A percentile compares a stretch with the other conserved stretches of the same genome.
These are phyloP conservation scores for Galaxea fascicularis DNA, from an alignment of 92 coral and sea anemone species.

Conservation along the genomic window DNA sequence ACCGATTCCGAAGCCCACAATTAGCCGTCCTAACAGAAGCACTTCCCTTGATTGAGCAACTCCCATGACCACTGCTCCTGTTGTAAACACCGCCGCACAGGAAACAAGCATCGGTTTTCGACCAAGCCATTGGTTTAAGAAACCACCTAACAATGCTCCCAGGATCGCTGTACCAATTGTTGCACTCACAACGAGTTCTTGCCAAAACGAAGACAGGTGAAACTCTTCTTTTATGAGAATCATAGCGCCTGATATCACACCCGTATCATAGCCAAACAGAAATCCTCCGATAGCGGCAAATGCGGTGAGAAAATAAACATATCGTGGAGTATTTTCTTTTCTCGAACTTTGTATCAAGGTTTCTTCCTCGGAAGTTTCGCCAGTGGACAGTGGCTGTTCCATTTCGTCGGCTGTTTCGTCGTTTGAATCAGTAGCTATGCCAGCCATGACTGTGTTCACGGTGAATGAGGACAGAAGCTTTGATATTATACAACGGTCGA, in stretches of 20 bases:
- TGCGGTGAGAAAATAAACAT: constrained; percentile 63
- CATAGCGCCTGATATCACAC: constrained; percentile 96
- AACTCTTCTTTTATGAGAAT: constrained; percentile 77
- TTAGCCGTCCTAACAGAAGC: constrained; percentile 82
- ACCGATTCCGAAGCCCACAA: constrained; percentile 95
- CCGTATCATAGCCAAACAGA: constrained; percentile 96
- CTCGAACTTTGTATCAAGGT: not conserved
- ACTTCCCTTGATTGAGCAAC: constrained; percentile 67
- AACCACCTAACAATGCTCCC: constrained; percentile 83
- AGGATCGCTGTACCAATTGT: constrained; percentile 89
- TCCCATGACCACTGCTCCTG: constrained; percentile 91
- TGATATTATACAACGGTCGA: too few species aligned
- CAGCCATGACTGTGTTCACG: not conserved
- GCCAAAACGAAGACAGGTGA: constrained; percentile 76
- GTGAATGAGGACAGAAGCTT: not conserved
- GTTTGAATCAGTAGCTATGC: not conserved
- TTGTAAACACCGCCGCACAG: constrained; percentile 79
- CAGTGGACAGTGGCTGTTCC: not conserved
- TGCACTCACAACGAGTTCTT: constrained; percentile 86
- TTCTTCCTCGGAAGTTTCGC: constrained; percentile 2
- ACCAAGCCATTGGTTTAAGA: constrained; percentile 76
- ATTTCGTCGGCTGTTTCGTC: constrained; percentile 13
- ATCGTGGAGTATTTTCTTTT: constrained; percentile 4
- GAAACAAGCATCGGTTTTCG: constrained; percentile 78
- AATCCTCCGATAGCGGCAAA: constrained; percentile 97